Evolutionary conservation across 2,113 vertebrate genomes (phyloP).

Genomic region (Pogona vitticeps): DNA sequence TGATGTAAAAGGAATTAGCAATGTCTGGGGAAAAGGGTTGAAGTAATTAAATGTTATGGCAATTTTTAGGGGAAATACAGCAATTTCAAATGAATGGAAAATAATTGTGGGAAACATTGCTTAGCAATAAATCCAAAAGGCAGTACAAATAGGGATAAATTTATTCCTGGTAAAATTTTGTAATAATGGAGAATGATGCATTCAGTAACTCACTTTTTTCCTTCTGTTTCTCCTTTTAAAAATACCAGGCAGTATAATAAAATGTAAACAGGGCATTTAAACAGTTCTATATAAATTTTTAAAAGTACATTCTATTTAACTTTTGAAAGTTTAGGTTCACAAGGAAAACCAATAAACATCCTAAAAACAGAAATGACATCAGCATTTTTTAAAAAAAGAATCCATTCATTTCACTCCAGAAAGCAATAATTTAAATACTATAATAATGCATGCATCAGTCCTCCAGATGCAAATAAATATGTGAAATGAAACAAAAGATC

Average conservation of each 20-base stretch:
- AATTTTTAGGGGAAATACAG: background rate
- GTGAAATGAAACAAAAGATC: no score
- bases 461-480: no score
- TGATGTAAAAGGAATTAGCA: background rate
- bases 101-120: background rate
- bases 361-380: background rate
- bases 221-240: no score
- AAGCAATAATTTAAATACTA: background rate
- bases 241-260: background rate
- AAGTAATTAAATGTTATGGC: background rate
- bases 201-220: no score
- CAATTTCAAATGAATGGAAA: conserved; percentile 6
- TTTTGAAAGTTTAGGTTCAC: background rate
- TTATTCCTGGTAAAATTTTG: background rate
- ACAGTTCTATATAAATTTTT: background rate
- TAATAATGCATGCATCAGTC: background rate
- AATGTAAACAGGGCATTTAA: background rate
- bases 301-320: background rate
- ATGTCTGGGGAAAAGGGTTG: background rate
- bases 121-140: background rate
- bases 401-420: background rate
- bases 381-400: background rate
- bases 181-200: background rate
- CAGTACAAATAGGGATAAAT: background rate
- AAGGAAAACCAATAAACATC: background rate